phyloP scores from a whole-genome alignment of 2,113 vertebrate genomes.

The Neofelis nebulosa region DNA sequence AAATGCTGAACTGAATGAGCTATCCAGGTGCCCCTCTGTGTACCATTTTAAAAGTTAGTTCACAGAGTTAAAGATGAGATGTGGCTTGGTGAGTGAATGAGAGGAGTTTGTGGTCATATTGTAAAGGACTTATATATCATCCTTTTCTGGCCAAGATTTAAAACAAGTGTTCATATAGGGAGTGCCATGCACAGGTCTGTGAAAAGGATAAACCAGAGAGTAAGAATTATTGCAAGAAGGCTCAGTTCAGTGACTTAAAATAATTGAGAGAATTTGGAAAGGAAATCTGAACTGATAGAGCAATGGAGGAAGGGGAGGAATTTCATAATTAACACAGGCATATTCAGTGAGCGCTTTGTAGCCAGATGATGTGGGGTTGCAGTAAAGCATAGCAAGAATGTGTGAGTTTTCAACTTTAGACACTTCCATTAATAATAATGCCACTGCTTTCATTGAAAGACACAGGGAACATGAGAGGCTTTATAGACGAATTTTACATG shows the following conservation, averaged over 20 bases:
- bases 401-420: neutral
- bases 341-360: neutral
- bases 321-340: neutral
- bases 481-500: neutral
- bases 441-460: neutral
- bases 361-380: neutral
- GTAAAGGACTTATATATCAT: neutral
- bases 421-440: neutral
- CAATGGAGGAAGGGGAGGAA: neutral
- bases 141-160: neutral
- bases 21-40: no score
- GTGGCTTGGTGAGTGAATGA: neutral
- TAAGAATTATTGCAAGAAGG: neutral
- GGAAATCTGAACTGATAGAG: neutral
- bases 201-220: neutral
- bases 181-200: neutral
- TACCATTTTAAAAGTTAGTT: neutral
- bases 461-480: neutral
- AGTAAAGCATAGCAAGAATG: neutral
- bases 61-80: neutral
- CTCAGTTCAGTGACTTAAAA: neutral
- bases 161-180: neutral
- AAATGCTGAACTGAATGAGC: no score
- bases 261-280: neutral
- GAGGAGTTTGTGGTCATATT: neutral